phyloP scores from a whole-genome alignment of 30 jellyfish, hydroid and myxozoan species.

The Hydractinia symbiolongicarpus region DNA sequence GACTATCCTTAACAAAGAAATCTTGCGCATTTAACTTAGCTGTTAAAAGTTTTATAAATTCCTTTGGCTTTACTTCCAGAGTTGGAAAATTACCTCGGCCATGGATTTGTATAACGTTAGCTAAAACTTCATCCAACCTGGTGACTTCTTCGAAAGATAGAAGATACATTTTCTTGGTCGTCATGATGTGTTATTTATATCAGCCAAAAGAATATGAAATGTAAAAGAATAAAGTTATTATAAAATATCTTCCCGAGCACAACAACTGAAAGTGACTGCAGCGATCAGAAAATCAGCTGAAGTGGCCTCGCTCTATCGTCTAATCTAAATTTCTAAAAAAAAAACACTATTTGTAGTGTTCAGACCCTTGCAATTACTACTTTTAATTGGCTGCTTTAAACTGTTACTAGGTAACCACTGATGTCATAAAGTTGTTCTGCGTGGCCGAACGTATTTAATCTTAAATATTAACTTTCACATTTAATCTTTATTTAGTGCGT shows the following conservation, averaged over 20 bases:
- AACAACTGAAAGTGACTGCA: neutral
- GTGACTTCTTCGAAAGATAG: conserved; percentile 83
- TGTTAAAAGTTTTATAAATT: conserved; percentile 64
- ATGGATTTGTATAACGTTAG: conserved; percentile 73
- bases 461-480: too few relatives aligned
- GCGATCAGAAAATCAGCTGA: conserved; percentile 33
- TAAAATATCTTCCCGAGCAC: neutral
- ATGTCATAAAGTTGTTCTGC: neutral
- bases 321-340: conserved; percentile 2
- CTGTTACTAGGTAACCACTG: conserved; percentile 7
- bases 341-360: conserved; percentile 4
- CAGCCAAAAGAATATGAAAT: neutral
- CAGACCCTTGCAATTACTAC: conserved; percentile 1
- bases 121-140: conserved; percentile 79
- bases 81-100: conserved; percentile 99
- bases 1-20: conserved; percentile 60
- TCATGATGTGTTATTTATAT: neutral
- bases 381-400: conserved; percentile 1
- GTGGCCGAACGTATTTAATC: too few relatives aligned
- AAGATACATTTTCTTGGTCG: conserved; percentile 43
- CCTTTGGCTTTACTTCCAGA: conserved; percentile 77
- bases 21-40: conserved; percentile 63
- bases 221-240: neutral
- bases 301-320: conserved; percentile 34
- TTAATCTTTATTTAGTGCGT: too few relatives aligned